Evolutionary conservation across 1,140 invertebrate genomes (phyloP).

Genomic region (Heterodera schachtii): DNA sequence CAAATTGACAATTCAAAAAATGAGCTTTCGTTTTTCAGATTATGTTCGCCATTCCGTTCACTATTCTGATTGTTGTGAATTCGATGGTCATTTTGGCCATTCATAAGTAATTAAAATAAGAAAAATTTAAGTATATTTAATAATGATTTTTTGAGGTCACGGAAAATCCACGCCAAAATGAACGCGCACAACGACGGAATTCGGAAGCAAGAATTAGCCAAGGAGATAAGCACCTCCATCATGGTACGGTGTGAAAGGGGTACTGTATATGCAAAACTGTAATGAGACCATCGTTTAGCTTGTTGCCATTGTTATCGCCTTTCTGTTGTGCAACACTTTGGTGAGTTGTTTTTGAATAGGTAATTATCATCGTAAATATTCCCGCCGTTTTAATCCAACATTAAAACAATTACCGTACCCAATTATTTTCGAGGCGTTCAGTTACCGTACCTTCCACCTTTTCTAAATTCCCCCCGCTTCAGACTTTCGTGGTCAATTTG

Average conservation of each 20-base stretch:
- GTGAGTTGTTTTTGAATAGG: constrained; percentile 30
- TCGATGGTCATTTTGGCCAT: constrained; percentile 49
- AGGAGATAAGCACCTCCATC: constrained; percentile 58
- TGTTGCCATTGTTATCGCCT: constrained; percentile 59
- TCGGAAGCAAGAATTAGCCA: constrained; percentile 58
- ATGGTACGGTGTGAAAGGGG: constrained; percentile 33
- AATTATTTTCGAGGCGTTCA: too few species aligned
- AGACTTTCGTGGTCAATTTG: constrained; percentile 62
- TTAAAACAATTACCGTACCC: background rate
- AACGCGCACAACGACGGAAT: constrained; percentile 54
- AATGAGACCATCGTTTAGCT: constrained; percentile 18
- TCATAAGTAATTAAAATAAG: constrained; percentile 39
- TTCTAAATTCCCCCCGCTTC: constrained; percentile 34
- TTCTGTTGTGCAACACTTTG: constrained; percentile 56
- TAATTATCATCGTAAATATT: constrained; percentile 26
- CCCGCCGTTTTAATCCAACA: constrained; percentile 43
- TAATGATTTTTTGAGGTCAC: constrained; percentile 32
- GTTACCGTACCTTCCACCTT: too few species aligned
- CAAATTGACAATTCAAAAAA: constrained; percentile 11
- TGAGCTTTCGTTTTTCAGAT: constrained; percentile 29
- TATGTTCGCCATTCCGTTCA: constrained; percentile 53
- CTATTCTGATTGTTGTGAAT: constrained; percentile 50
- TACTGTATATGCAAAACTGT: too few species aligned
- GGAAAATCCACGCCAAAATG: constrained; percentile 58
- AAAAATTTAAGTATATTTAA: background rate